Base-by-base conservation (phyloP, 2,888 invertebrate species). In the Emmelina monodactyla region DNA sequence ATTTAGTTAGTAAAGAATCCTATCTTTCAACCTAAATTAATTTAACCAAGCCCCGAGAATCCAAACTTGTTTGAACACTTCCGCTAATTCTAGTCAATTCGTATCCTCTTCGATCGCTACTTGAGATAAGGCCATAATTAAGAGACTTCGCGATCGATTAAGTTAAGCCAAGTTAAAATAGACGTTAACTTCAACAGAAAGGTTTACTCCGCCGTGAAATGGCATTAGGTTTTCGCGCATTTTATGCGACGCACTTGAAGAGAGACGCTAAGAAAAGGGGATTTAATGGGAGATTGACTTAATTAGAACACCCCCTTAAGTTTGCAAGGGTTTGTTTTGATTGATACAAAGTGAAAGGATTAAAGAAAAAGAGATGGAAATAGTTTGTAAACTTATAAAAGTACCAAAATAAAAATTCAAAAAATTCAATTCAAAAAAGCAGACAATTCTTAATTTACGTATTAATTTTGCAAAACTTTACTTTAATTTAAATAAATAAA, bases 171-270 rank as follows among this genome's bases (percentile, higher is more conserved):
- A 78, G 76, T 79, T 79, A 71, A 78, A 78, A 76, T 63, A 73
- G 78, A 78, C 76, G 76, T 62, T 80, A 80, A 80, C 78, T 76
- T 67, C 57, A 45, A 55, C 63, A 70, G 80, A 81, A 78, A 73
- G 80, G 80, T 78, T 76, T 78, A 79, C 75, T 78, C 76, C 71
- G 62, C 59, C 78, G 79, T 80, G 76, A 78, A 80, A 80, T 79
- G 75, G 76, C 68, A 73, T 80, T 79, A 80, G 75, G 75, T 78
- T 76, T 76, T 78, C 75, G 68, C 72, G 71, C 72, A 63, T 73
- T 78, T 76, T 71, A 70, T 71, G 57, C 58, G 50, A 53, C 54
- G 42, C 49, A 58, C 56, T 58, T 49, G 51, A 55, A 68, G 65
- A 64, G 62, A 75, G 63, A 66, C 62, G 75, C 72, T 73, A 73